phyloP scores from a whole-genome alignment of 2,888 invertebrate species.

The Dasypogon diadema region DNA sequence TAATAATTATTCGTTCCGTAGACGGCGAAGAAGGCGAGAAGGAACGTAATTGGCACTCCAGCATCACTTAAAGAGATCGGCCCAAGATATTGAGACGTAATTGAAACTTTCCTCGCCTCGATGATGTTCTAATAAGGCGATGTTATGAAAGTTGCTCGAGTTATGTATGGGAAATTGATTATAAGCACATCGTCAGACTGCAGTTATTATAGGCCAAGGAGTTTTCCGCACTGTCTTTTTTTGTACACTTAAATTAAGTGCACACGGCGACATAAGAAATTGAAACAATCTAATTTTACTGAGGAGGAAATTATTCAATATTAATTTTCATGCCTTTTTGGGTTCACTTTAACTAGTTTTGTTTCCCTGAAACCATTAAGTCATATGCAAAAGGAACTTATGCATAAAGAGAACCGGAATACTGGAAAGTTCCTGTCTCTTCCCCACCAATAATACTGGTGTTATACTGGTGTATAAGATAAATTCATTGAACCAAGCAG shows the following conservation, averaged over 20 bases:
- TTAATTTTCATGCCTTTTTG: no score
- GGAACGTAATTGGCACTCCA: slow-evolving; percentile 32
- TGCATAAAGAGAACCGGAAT: no score
- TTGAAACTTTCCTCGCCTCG: slow-evolving; percentile 21
- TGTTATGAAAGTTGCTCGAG: slow-evolving; percentile 18
- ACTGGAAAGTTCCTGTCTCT: no score
- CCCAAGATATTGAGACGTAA: slow-evolving; percentile 24
- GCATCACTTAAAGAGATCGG: slow-evolving; percentile 22
- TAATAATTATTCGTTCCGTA: slow-evolving; percentile 25
- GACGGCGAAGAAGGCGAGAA: slow-evolving; percentile 33
- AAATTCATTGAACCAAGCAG: no score
- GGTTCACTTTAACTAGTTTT: no score
- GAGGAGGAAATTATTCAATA: no score
- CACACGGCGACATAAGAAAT: background rate
- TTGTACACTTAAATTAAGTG: no score
- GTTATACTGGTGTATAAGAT: no score
- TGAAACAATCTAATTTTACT: background rate
- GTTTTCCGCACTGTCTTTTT: background rate
- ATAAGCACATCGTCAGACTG: background rate
- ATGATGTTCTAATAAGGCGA: slow-evolving; percentile 17
- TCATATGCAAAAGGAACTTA: no score
- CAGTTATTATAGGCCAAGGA: background rate
- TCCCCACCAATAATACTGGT: no score
- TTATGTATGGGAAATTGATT: slow-evolving; percentile 29
- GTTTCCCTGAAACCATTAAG: no score